Percentiles rank a stretch among this genome's conserved stretches.
Conservation (phyloP, 2,113 vertebrate species). For the Melanotaenia duboulayi region DNA sequence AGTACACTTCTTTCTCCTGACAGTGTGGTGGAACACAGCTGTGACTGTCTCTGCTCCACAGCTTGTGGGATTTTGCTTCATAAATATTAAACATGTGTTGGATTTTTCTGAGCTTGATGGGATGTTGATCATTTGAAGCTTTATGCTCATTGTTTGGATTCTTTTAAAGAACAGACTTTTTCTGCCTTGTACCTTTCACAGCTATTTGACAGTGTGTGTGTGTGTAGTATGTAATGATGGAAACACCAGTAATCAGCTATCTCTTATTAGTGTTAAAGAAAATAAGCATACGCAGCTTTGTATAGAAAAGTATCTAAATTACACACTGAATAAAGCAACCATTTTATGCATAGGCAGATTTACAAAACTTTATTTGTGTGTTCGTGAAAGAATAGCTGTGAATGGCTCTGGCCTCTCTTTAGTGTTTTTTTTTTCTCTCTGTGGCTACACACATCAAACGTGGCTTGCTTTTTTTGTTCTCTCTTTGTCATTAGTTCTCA, state of each 20-base stretch:
- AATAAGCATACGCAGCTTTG: too few relatives aligned
- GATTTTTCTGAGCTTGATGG: conserved; percentile 11
- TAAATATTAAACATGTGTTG: conserved; percentile 33
- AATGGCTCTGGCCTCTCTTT: neutral
- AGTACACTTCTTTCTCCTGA: conserved; percentile 37
- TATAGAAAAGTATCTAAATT: too few relatives aligned
- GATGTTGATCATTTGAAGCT: conserved; percentile 24
- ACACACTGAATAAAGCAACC: neutral
- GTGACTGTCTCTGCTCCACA: conserved; percentile 45
- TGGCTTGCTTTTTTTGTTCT: conserved; percentile 27
- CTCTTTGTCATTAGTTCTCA: conserved; percentile 68
- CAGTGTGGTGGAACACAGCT: conserved; percentile 26
- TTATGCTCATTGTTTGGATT: conserved; percentile 42
- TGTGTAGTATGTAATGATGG: too few relatives aligned
- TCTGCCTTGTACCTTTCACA: too few relatives aligned
- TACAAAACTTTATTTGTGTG: neutral
- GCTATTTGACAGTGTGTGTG: too few relatives aligned
- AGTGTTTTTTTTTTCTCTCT: conserved; percentile 11
- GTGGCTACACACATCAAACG: conserved; percentile 64
- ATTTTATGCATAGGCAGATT: neutral
- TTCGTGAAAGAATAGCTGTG: neutral
- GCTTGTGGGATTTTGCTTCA: conserved; percentile 45
- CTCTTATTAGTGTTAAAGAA: neutral
- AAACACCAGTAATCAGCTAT: too few relatives aligned
- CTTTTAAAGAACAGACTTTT: neutral